Conservation (phyloP, 2,888 invertebrate species). For the Resseliella maxima region DNA sequence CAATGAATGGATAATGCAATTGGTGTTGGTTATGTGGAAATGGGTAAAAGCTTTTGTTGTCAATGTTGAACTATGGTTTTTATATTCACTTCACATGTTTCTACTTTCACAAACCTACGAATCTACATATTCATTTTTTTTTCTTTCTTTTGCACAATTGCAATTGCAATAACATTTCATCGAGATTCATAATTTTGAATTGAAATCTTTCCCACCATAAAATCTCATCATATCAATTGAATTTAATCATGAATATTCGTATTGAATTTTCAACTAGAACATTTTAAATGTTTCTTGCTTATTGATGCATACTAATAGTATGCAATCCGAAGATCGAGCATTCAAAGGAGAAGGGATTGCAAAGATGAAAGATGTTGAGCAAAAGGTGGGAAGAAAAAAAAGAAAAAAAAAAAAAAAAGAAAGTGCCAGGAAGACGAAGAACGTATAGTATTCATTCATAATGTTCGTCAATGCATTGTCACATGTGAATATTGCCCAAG, state of each 20-base stretch:
- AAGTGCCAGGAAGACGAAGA: too few species aligned
- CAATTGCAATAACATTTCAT: not conserved
- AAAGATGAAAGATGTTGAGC: too few species aligned
- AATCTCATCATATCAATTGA: slow-evolving; percentile 29
- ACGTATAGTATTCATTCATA: not conserved
- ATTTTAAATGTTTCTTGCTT: not conserved
- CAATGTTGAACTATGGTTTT: not conserved
- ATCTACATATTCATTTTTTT: not conserved
- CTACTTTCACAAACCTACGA: not conserved
- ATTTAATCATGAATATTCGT: not conserved
- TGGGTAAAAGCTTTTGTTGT: slow-evolving; percentile 11
- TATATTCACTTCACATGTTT: not conserved
- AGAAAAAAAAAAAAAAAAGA: too few species aligned
- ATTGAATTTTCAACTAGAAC: not conserved
- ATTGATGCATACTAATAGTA: slow-evolving; percentile 9
- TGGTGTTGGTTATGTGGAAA: not conserved
- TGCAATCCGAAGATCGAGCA: not conserved
- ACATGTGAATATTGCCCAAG: too few species aligned
- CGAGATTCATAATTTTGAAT: not conserved
- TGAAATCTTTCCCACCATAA: not conserved
- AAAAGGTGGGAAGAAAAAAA: too few species aligned
- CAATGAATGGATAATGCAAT: not conserved
- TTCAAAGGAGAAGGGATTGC: too few species aligned
- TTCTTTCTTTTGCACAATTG: too few species aligned
- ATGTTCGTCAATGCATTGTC: too few species aligned